Percentiles rank a stretch among this genome's conserved stretches.
Conservation (phyloP, 2,113 vertebrate species). For the Ophiodon elongatus region DNA sequence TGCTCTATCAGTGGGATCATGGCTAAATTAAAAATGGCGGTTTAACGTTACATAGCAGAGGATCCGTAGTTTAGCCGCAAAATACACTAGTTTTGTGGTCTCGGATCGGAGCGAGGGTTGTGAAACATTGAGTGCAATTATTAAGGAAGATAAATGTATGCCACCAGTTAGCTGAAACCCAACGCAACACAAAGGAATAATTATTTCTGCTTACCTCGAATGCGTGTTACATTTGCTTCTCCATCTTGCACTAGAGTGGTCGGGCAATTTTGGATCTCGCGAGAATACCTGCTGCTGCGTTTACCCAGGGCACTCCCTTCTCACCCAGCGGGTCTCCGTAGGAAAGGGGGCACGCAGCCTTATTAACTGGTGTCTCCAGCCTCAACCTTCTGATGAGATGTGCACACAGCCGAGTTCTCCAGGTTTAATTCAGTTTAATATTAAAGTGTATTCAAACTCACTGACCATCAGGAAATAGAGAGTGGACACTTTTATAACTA, state of each 20-base stretch:
- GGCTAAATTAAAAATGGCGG: constrained; percentile 89
- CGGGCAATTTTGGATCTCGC: constrained; percentile 79
- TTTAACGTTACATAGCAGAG: constrained; percentile 82
- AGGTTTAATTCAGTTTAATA: constrained; percentile 66
- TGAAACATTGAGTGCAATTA: background rate
- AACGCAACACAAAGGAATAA: constrained; percentile 35
- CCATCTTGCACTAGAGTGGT: constrained; percentile 86
- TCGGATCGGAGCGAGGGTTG: background rate
- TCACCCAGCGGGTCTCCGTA: constrained; percentile 22
- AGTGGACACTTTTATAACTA: constrained; percentile 44
- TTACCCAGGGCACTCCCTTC: constrained; percentile 69
- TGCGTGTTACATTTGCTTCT: constrained; percentile 86
- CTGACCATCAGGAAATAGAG: constrained; percentile 26
- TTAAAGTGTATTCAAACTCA: constrained; percentile 50
- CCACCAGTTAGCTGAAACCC: background rate
- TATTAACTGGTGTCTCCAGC: constrained; percentile 10
- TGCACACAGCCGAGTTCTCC: constrained; percentile 38
- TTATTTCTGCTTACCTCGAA: constrained; percentile 81
- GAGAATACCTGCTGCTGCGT: constrained; percentile 74
- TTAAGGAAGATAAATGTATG: background rate
- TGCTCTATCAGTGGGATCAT: constrained; percentile 79
- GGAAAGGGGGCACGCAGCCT: background rate
- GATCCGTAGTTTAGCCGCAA: constrained; percentile 66
- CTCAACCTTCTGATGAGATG: constrained; percentile 20
- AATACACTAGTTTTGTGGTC: constrained; percentile 27